Conservation (phyloP, 2,888 invertebrate genomes). For the Ophion costatus region DNA sequence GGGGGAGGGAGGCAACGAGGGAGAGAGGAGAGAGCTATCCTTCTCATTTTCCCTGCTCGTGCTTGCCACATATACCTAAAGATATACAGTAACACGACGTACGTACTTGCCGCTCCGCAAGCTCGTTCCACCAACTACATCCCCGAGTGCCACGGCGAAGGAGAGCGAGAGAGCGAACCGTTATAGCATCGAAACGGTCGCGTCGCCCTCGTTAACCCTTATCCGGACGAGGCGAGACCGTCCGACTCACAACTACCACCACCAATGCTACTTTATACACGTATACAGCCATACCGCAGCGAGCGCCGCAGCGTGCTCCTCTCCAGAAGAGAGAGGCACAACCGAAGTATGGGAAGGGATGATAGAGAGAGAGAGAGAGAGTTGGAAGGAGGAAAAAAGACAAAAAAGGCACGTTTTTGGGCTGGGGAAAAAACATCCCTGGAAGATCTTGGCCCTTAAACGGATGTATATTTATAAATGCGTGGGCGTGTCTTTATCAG, state of each 20-base stretch:
- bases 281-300: slow-evolving; percentile 44
- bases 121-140: slow-evolving; percentile 62
- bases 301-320: slow-evolving; percentile 45
- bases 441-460: slow-evolving; percentile 28
- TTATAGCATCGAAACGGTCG: slow-evolving; percentile 68
- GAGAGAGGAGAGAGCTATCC: slow-evolving; percentile 21
- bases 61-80: slow-evolving; percentile 45
- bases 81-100: slow-evolving; percentile 43
- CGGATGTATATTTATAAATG: neutral
- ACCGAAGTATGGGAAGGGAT: slow-evolving; percentile 48
- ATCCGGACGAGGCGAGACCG: slow-evolving; percentile 74
- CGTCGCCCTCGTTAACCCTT: slow-evolving; percentile 77
- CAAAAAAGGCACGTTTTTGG: slow-evolving; percentile 28
- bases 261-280: slow-evolving; percentile 24
- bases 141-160: slow-evolving; percentile 44
- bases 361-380: neutral
- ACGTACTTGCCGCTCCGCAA: slow-evolving; percentile 53
- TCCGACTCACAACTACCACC: slow-evolving; percentile 60
- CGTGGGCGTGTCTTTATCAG: neutral
- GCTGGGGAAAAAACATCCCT: slow-evolving; percentile 8
- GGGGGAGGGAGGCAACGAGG: slow-evolving; percentile 53
- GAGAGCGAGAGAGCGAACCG: slow-evolving; percentile 34
- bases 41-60: slow-evolving; percentile 65
- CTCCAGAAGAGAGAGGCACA: slow-evolving; percentile 17
- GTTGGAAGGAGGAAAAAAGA: neutral